phyloP scores from a whole-genome alignment of 2,888 invertebrate genomes.

The Mactromeris polynyma region DNA sequence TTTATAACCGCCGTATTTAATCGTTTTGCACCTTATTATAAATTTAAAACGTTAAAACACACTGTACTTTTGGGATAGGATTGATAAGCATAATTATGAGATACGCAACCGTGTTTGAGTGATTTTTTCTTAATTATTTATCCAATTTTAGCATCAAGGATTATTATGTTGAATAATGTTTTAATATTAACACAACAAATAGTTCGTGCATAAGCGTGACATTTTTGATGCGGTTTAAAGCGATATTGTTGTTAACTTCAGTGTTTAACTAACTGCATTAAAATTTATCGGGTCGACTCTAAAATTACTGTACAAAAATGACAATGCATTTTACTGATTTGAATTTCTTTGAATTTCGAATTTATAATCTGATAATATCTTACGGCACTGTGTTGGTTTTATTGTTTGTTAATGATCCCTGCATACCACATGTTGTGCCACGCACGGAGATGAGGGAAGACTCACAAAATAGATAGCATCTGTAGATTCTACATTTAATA shows the following conservation, averaged over 20 bases:
- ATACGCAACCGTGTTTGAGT: not conserved
- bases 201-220: not conserved
- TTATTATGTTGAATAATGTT: not conserved
- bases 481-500: not conserved
- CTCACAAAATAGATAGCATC: not conserved
- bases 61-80: not conserved
- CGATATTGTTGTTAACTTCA: not conserved
- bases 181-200: not conserved
- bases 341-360: conserved; percentile 1
- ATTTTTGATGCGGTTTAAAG: not conserved
- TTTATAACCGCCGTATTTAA: not conserved
- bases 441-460: not conserved
- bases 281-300: not conserved
- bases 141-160: not conserved
- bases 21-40: not conserved
- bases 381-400: not conserved
- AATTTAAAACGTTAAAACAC: not conserved
- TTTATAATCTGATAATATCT: not conserved
- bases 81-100: not conserved
- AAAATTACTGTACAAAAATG: conserved; percentile 10
- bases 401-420: not conserved
- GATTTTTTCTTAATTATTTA: not conserved
- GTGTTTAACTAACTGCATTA: not conserved
- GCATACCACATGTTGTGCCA: not conserved
- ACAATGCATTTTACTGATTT: not conserved